Conservation (phyloP, 2,797 vertebrate genomes). For the Rallus crepitans region DNA sequence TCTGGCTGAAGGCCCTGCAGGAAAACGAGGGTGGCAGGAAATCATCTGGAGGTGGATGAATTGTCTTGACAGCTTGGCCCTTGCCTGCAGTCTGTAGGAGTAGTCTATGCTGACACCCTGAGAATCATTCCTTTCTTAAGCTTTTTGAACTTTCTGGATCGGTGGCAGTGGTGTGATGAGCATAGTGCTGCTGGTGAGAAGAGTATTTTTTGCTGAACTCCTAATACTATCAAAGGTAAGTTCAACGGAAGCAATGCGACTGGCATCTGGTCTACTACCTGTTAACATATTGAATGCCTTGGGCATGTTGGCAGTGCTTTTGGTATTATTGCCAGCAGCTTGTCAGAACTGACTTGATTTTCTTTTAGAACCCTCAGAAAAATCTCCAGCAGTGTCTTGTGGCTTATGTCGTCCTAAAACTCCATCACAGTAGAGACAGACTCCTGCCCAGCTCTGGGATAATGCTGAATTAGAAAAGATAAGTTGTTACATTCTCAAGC, state of each 20-base stretch:
- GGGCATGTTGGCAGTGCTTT: slow-evolving; percentile 12
- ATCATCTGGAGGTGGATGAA: background rate
- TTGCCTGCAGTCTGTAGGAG: background rate
- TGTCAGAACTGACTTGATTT: slow-evolving; percentile 42
- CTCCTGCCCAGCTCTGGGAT: background rate
- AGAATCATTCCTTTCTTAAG: background rate
- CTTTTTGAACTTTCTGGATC: background rate
- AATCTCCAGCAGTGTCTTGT: background rate
- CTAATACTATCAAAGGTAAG: background rate
- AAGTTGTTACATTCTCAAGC: background rate
- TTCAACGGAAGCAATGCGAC: slow-evolving; percentile 17
- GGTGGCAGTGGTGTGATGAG: background rate
- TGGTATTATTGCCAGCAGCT: slow-evolving; percentile 50
- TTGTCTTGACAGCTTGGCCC: background rate
- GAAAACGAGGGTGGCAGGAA: background rate
- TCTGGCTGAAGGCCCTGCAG: background rate
- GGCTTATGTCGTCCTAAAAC: background rate
- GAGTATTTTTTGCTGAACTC: background rate
- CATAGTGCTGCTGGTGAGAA: background rate
- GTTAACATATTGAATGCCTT: slow-evolving; percentile 19
- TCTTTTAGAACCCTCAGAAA: slow-evolving; percentile 45
- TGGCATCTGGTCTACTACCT: slow-evolving; percentile 23
- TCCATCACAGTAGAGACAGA: background rate
- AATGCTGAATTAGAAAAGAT: background rate
- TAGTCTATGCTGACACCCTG: background rate